Evolutionary conservation across 2,113 vertebrate genomes (phyloP).

Genomic region (cattle (Bos taurus)): DNA sequence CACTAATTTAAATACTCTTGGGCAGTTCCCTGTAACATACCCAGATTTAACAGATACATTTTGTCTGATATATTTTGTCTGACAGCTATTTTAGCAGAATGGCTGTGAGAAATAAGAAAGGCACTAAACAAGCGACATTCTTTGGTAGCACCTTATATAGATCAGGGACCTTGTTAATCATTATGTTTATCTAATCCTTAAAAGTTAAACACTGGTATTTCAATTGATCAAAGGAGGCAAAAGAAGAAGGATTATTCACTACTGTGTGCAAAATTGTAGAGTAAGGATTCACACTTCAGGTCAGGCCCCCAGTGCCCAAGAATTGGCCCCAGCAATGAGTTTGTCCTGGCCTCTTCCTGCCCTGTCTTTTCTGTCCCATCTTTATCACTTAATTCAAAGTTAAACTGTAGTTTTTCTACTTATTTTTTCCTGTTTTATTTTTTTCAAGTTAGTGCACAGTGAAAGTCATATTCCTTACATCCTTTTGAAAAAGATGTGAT

Average conservation of each 20-base stretch:
- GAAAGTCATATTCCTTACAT: neutral
- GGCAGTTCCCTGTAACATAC: neutral
- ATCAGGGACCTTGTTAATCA: neutral
- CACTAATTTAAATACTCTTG: neutral
- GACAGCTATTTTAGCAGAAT: neutral
- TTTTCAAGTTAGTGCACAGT: neutral
- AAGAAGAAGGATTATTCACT: neutral
- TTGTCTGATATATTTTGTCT: neutral
- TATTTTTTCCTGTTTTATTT: neutral
- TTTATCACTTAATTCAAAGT: neutral
- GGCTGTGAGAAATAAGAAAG: neutral
- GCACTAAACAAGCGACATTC: neutral
- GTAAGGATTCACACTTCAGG: neutral
- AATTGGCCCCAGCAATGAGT: neutral
- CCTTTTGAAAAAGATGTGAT: neutral
- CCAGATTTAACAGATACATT: neutral
- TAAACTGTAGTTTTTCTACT: neutral
- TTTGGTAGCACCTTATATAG: neutral
- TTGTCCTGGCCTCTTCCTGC: rapidly evolving
- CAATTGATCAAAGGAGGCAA: neutral
- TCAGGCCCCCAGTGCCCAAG: neutral
- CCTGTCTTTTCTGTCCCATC: neutral
- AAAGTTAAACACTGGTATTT: neutral
- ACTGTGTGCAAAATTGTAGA: neutral
- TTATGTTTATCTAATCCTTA: neutral